Evolutionary conservation across 2,797 vertebrate genomes (phyloP), one percentile per base, ranked within the genome.

Genomic region (Threskiornis aethiopicus): DNA sequence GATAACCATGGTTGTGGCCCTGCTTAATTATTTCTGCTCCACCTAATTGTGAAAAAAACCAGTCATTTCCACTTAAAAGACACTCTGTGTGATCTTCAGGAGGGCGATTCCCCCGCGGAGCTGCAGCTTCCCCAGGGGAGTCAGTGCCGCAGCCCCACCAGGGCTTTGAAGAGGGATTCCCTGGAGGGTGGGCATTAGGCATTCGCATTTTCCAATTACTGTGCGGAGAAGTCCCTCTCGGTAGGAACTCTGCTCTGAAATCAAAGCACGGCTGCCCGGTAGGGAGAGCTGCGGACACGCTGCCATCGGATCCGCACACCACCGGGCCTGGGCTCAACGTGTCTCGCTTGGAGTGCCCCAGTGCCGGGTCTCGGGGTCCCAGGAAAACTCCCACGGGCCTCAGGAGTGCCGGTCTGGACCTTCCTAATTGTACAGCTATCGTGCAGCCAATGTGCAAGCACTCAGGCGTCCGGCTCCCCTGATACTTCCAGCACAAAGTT

Each of bases 21-120:
- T 62, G 25, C 52, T 78, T 65, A 54, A 54, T 90, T 61, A 70
- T 57, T 73, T 81, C 59, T 84, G 49, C 44, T 87, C 71, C 37
- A n/a, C 42, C 79, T 88, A 73, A 82, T 72, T 72, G 87, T 42
- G 83, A 64, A 73, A 87, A 87, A 55, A 87, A 55, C 5, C 21
- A 15, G 80, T 57, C 3, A 82, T 94, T 96, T 92, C 79, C 90
- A 88, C 76, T 82, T 90, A 70, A 90, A 92, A 90, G 90, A 17
- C 22, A 26, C 41, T 13, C 35, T 22, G 64, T 44, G 83, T 59
- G 86, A 79, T 81, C 61, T 69, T 51, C 6, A 80, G 72, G 58
- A 57, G 52, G 41, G 25, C 6, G n/a, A 79, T 47, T 79, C 47
- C 42, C 51, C 62, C 33, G 62, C 5, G 52, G 57, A 83, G 81